Evolutionary conservation across 2,888 invertebrate species (phyloP).

Genomic region (Lampropteryx suffumata): DNA sequence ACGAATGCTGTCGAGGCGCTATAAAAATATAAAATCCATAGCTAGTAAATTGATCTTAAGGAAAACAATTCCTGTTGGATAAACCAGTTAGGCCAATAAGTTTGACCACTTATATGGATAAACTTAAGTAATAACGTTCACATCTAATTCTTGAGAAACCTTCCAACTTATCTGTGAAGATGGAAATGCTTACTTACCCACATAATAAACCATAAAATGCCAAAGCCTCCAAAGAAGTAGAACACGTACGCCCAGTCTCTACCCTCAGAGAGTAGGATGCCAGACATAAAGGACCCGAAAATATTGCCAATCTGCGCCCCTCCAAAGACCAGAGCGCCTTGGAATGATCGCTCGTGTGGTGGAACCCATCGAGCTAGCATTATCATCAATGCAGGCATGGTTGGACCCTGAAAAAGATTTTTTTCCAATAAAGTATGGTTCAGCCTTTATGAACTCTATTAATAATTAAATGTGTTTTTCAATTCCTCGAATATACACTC

Average conservation of each 20-base stretch:
- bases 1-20: no score
- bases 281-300: slow-evolving; percentile 79
- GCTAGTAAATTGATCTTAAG: no score
- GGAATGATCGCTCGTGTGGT: slow-evolving; percentile 80
- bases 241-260: slow-evolving; percentile 83
- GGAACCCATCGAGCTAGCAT: slow-evolving; percentile 85
- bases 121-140: no score
- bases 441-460: no score
- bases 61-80: no score
- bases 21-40: no score
- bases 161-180: slow-evolving; percentile 64
- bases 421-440: background rate
- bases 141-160: no score
- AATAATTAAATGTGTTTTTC: no score
- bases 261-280: slow-evolving; percentile 72
- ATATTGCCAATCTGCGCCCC: slow-evolving; percentile 83
- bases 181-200: slow-evolving; percentile 59
- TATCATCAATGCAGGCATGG: slow-evolving; percentile 87
- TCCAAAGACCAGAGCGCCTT: slow-evolving; percentile 84
- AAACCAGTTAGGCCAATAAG: no score
- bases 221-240: slow-evolving; percentile 82
- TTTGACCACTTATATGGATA: no score
- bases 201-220: slow-evolving; percentile 78
- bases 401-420: slow-evolving; percentile 86
- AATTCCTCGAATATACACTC: no score